These are phyloP conservation scores for Xylophagus ater DNA, from an alignment of 2,888 invertebrate genomes.

Conservation along the genomic window DNA sequence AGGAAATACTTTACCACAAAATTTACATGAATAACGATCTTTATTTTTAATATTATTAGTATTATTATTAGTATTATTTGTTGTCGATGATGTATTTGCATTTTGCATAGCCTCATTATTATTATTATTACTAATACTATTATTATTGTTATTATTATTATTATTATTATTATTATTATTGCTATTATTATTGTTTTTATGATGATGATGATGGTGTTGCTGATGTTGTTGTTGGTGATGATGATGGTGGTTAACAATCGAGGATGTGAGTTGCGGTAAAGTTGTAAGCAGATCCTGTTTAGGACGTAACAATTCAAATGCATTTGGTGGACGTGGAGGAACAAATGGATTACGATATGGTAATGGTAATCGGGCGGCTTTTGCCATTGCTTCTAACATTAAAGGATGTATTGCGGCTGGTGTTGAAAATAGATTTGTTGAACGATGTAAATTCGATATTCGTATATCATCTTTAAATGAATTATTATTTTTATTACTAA, in stretches of 20 bases:
- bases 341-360: conserved; percentile 44
- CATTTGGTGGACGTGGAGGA: conserved; percentile 44
- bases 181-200: conserved; percentile 15
- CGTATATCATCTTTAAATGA: conserved; percentile 27
- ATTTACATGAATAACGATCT: conserved; percentile 93
- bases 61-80: conserved; percentile 31
- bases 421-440: conserved; percentile 34
- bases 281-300: conserved; percentile 35
- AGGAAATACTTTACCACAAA: conserved; percentile 95
- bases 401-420: conserved; percentile 56
- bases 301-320: conserved; percentile 49
- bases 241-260: conserved; percentile 18
- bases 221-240: conserved; percentile 16
- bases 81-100: conserved; percentile 18
- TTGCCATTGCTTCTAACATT: conserved; percentile 59
- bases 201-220: conserved; percentile 16
- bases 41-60: conserved; percentile 51
- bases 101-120: conserved; percentile 22
- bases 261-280: conserved; percentile 18
- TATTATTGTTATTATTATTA: conserved; percentile 16
- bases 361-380: conserved; percentile 48
- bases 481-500: conserved; percentile 10
- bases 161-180: conserved; percentile 17
- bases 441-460: conserved; percentile 36
- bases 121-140: conserved; percentile 21